Evolutionary conservation across 2,888 invertebrate genomes (phyloP), one percentile per base, ranked within the genome.

Genomic region (Oscheius sp.): DNA sequence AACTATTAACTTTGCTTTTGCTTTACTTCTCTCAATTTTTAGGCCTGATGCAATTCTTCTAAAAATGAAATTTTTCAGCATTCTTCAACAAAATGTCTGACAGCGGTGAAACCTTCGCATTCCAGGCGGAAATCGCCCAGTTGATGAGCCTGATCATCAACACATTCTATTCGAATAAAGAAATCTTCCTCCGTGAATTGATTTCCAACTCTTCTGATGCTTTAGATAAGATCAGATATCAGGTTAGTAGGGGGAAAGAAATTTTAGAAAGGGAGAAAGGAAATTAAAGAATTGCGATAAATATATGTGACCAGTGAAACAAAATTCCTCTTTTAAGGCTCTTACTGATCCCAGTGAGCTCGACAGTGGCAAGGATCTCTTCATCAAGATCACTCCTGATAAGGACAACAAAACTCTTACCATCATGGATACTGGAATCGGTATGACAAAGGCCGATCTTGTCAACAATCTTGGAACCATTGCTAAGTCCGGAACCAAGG

Each of bases 71-170:
- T 54, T n/a, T 50, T 50, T 47, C 47, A 22, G 22, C 51, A 30
- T 30, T 24, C 26, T 5, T 6, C 20, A 24, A 24, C 32, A 54
- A 54, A 33, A 54, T 54, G 54, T 54, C 54, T 17, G 50, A 50
- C 2, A 54, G 17, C 28, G 59, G 59, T 28, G 97, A 98, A 89
- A 97, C 96, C 88, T 98, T 98, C 89, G 97, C 96, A 88, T 98
- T 98, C 90, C 98, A 98, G 90, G 97, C 97, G 86, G 97, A 98
- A 90, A 98, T 98, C 88, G 97, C 97, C 87, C 89, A 89, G 91
- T 91, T 99, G 88, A 97, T 98, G 97, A 95, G 94, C 82, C 90
- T 98, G 89, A 98, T 98, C 91, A 99, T 99, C 91, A 98, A 99
- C 91, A 98, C 98, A 67, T 98, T 99, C 90, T 99, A 98, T 89